Percentiles rank a stretch among this genome's conserved stretches.
phyloP scores from a whole-genome alignment of 2,888 invertebrate genomes.

The Sarcophaga rosellei region DNA sequence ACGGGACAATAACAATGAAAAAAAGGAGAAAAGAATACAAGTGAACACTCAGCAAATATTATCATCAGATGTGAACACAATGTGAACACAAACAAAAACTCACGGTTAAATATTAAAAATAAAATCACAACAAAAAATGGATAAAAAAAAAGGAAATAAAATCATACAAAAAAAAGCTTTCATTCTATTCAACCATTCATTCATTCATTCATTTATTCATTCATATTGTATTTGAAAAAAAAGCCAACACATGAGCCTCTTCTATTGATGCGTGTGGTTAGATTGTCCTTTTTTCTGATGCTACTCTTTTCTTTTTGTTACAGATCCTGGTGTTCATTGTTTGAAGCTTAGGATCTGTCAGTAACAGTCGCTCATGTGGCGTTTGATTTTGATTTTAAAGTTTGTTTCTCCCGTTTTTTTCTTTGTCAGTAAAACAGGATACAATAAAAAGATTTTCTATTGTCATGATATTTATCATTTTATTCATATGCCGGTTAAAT shows the following conservation, averaged over 20 bases:
- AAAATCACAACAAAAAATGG: not conserved
- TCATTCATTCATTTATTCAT: not conserved
- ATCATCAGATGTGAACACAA: constrained; percentile 59
- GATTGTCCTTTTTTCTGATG: constrained; percentile 62
- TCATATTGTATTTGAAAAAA: not conserved
- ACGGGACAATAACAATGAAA: constrained; percentile 8
- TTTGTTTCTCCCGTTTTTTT: not conserved
- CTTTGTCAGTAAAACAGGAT: not conserved
- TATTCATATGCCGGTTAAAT: constrained; percentile 20
- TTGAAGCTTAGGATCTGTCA: constrained; percentile 65
- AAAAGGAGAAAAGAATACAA: constrained; percentile 42
- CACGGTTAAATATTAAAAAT: constrained; percentile 49
- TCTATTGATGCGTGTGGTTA: constrained; percentile 58
- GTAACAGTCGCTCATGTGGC: constrained; percentile 55
- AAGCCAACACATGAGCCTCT: constrained; percentile 36
- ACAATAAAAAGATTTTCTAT: too few species aligned
- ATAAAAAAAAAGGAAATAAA: not conserved
- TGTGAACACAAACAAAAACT: constrained; percentile 42
- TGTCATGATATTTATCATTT: not conserved
- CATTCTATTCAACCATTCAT: constrained; percentile 19
- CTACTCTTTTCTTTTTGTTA: not conserved
- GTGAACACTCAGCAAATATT: constrained; percentile 59
- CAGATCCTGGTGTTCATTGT: constrained; percentile 43
- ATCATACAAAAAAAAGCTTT: constrained; percentile 44
- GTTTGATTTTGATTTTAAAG: constrained; percentile 44